Percentiles rank a stretch among this genome's conserved stretches.
These are phyloP conservation scores for Meteorus cinctellus DNA, from an alignment of 2,888 invertebrate species.

Conservation along the genomic window DNA sequence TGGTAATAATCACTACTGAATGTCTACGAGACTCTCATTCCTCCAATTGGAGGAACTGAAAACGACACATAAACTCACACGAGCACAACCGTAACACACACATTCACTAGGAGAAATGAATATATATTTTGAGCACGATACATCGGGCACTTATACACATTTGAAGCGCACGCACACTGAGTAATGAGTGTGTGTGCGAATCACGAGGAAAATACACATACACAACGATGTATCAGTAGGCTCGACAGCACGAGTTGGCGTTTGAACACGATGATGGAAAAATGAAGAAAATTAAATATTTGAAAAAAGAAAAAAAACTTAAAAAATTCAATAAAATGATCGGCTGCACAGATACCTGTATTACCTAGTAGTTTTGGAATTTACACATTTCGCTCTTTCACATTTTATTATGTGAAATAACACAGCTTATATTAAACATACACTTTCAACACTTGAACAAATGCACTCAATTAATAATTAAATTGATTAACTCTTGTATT, in stretches of 20 bases:
- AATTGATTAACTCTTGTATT: background rate
- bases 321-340: background rate
- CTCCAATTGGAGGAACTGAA: background rate
- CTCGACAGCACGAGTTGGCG: constrained; percentile 26
- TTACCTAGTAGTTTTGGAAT: background rate
- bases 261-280: background rate
- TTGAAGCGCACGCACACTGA: background rate
- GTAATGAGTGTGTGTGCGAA: constrained; percentile 5
- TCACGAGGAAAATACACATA: constrained; percentile 25
- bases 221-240: background rate
- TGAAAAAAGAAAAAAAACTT: background rate
- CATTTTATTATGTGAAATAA: background rate
- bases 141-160: constrained; percentile 18
- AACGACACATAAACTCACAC: background rate
- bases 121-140: background rate
- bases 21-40: background rate
- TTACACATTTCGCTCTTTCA: background rate
- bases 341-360: background rate
- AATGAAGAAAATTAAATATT: background rate
- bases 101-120: background rate
- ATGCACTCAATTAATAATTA: background rate
- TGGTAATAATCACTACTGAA: constrained; percentile 26
- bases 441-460: background rate
- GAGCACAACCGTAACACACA: background rate
- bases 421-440: background rate